Base-by-base conservation (phyloP, 2,797 vertebrate species). In the Acanthopagrus latus region DNA sequence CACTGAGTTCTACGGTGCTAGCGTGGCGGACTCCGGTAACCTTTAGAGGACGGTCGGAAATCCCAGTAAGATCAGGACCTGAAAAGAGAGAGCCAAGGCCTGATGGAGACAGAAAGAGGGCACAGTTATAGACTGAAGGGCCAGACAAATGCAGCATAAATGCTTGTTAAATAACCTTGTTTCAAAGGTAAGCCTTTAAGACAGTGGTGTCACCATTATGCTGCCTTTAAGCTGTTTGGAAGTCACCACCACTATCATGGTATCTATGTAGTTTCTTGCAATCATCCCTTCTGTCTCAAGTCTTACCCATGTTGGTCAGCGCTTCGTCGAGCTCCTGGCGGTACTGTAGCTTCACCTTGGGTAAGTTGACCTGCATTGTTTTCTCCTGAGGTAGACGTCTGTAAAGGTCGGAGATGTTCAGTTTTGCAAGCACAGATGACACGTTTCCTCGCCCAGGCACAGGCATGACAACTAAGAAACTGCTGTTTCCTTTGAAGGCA, bases 401-500 rank as follows among this genome's bases (percentile, higher is more conserved):
- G 65, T 96, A 94, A 4, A 97, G 87, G 17, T 95, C 89, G 3
- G 94, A 88, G 51, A 95, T 94, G 84, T 95, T 95, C 66, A 98
- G 88, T 68, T 94, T 96, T 27, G 93, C 84, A 70, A 97, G 94
- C 60, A 96, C 27, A 0, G 90, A 91, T 7, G 96, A 94, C 73
- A 95, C 67, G 0, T 97, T 97, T 85, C 84, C 89, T 7, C 83
- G 90, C 7, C 84, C 91, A 16, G 88, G 86, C 71, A 89, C 74
- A 1, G 97, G 97, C 73, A 97, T 89, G 0, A 99, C 86, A 62
- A 96, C 94, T 77, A 99, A 90, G 65, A 98, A 95, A 78, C 96
- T 98, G 92, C 95, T 94, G 64, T 98, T 97, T 46, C 91, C 95
- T 82, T 97, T 96, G 77, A 98, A 98, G 56, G 96, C 95, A 80